A percentile compares a stretch with the other conserved stretches of the same genome.
phyloP scores from a whole-genome alignment of 2,797 vertebrate genomes.

The Odontamblyopus lacepedii region DNA sequence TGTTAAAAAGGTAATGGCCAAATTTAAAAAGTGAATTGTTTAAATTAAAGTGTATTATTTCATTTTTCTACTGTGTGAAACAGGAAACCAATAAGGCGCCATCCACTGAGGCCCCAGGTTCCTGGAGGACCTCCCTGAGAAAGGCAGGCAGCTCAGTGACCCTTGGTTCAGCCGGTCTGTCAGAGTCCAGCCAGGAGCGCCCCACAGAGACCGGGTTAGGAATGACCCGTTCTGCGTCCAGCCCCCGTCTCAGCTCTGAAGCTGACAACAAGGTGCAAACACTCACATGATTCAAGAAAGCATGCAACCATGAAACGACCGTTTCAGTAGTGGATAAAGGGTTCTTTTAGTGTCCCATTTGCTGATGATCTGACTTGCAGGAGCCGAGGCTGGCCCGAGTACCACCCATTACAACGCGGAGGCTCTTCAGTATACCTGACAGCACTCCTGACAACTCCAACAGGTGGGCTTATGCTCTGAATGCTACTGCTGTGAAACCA shows the following conservation, averaged over 20 bases:
- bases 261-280: constrained; percentile 72
- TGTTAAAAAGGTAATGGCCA: constrained; percentile 73
- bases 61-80: constrained; percentile 12
- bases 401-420: constrained; percentile 79
- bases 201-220: constrained; percentile 60
- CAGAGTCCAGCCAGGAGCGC: constrained; percentile 71
- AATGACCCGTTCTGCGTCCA: constrained; percentile 84
- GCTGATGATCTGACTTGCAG: constrained; percentile 56
- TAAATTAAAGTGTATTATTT: neutral
- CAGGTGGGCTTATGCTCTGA: constrained; percentile 66
- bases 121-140: constrained; percentile 83
- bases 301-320: constrained; percentile 12
- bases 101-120: constrained; percentile 72
- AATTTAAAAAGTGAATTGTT: neutral
- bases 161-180: constrained; percentile 72
- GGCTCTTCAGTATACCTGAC: constrained; percentile 81
- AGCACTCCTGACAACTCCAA: constrained; percentile 75
- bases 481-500: constrained; percentile 24
- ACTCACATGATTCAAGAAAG: constrained; percentile 14
- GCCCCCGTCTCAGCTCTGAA: constrained; percentile 82
- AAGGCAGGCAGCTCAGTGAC: constrained; percentile 83
- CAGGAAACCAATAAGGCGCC: constrained; percentile 69
- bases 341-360: constrained; percentile 26
- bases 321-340: constrained; percentile 25
- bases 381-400: constrained; percentile 83